A percentile compares a stretch with the other conserved stretches of the same genome.
Evolutionary conservation across 2,888 invertebrate species (phyloP).

Genomic region (Corythucha ciliata): DNA sequence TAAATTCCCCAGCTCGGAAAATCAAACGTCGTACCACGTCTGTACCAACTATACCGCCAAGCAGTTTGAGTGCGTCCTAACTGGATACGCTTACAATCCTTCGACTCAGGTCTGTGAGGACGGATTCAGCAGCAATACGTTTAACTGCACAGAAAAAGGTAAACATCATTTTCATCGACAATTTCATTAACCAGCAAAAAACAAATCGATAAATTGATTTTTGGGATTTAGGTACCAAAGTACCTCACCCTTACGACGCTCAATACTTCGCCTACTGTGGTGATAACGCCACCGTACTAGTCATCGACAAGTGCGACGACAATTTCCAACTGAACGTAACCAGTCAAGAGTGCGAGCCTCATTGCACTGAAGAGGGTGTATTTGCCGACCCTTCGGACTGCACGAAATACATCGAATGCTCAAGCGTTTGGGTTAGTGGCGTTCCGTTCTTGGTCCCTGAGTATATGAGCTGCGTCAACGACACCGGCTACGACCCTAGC

Average conservation of each 20-base stretch:
- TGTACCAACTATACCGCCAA: slow-evolving; percentile 10
- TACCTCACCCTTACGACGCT: background rate
- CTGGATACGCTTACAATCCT: background rate
- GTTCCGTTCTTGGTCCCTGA: background rate
- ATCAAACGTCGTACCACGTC: slow-evolving; percentile 18
- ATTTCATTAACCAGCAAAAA: too few species aligned
- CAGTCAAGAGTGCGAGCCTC: slow-evolving; percentile 24
- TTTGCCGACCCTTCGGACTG: slow-evolving; percentile 21
- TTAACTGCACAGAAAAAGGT: background rate
- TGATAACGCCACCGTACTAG: background rate
- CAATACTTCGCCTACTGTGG: background rate
- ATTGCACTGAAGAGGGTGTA: slow-evolving; percentile 17
- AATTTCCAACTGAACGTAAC: slow-evolving; percentile 22
- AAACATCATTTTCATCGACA: too few species aligned
- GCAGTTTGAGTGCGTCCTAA: slow-evolving; percentile 15
- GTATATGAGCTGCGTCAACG: background rate
- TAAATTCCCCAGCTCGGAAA: slow-evolving; percentile 5
- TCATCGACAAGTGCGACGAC: slow-evolving; percentile 20
- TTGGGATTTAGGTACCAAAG: too few species aligned
- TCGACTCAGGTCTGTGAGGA: background rate
- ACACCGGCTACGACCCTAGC: slow-evolving; percentile 11
- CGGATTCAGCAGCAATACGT: background rate
- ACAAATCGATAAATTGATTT: too few species aligned
- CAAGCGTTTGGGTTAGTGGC: slow-evolving; percentile 9
- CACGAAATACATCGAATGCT: slow-evolving; percentile 23